phyloP scores from a whole-genome alignment of 2,888 invertebrate species.

The Lochmaea crataegi region DNA sequence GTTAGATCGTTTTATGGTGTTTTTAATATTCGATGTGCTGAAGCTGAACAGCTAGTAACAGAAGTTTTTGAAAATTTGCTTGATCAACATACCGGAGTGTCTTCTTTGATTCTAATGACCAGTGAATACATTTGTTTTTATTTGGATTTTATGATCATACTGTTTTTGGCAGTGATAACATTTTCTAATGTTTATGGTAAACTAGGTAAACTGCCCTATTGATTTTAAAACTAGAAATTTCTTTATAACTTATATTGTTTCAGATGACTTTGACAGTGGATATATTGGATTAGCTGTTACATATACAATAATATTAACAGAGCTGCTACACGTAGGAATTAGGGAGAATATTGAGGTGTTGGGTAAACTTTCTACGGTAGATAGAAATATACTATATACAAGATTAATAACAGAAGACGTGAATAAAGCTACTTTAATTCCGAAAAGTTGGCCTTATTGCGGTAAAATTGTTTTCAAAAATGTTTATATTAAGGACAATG shows the following conservation, averaged over 20 bases:
- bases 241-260: not conserved
- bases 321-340: slow-evolving; percentile 84
- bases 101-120: slow-evolving; percentile 71
- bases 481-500: slow-evolving; percentile 73
- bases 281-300: slow-evolving; percentile 80
- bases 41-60: slow-evolving; percentile 77
- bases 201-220: slow-evolving; percentile 66
- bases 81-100: slow-evolving; percentile 75
- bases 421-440: slow-evolving; percentile 65
- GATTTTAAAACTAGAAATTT: too few relatives aligned
- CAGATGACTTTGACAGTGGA: slow-evolving; percentile 72
- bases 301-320: slow-evolving; percentile 79
- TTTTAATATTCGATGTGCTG: slow-evolving; percentile 85
- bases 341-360: slow-evolving; percentile 81
- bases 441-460: slow-evolving; percentile 71
- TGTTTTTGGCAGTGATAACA: slow-evolving; percentile 72
- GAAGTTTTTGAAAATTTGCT: slow-evolving; percentile 81
- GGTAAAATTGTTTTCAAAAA: slow-evolving; percentile 72
- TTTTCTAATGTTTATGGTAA: slow-evolving; percentile 73
- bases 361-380: slow-evolving; percentile 81
- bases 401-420: slow-evolving; percentile 78
- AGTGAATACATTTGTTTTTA: slow-evolving; percentile 76
- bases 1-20: slow-evolving; percentile 87
- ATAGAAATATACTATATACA: slow-evolving; percentile 82
- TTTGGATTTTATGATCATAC: slow-evolving; percentile 72